Evolutionary conservation across 2,888 invertebrate genomes (phyloP), one percentile per base, ranked within the genome.

Genomic region (Nomada fabriciana): DNA sequence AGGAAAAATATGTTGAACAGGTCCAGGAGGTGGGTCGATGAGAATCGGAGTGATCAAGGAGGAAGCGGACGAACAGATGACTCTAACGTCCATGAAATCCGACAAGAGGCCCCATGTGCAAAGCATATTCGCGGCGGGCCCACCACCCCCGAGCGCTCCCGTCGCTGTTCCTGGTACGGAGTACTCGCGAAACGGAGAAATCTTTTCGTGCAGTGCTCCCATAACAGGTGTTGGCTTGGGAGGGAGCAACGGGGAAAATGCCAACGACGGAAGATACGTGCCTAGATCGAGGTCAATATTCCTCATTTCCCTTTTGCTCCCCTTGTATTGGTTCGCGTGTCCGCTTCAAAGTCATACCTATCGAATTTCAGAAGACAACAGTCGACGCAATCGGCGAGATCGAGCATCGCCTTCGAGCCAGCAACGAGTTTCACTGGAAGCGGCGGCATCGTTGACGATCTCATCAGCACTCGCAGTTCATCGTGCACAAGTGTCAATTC

Each of bases 41-140:
- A 90, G 91, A 69, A 93, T 94, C 73, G 93, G 92, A 2, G 94
- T 93, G 7, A 94, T 94, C 61, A 94, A 94, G 84, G 94, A 94
- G 84, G 94, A 94, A 85, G 94, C 94, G 0, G 98, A 98, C 91
- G 98, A 98, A 91, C 97, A 98, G 93, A 95, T 96, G 90, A 98
- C 97, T 13, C 96, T 97, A 79, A 97, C 96, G 7, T 97, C 97
- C 61, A 96, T 96, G 94, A 95, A 96, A 89, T 94, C 94, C 91
- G 93, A 95, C 92, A 92, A 94, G 70, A 89, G 91, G 23, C 93
- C 93, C 0, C 93, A 93, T 75, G 91, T 94, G 15, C 89, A 91
- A 71, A 93, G 83, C 52, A 93, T 94, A 80, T 94, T 94, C 67
- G 84, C 92, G 0, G 92, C 93, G 75, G 95, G 95, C 13, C 95